phyloP scores from a whole-genome alignment of 2,797 vertebrate species.

The Poeciliopsis gracilis region DNA sequence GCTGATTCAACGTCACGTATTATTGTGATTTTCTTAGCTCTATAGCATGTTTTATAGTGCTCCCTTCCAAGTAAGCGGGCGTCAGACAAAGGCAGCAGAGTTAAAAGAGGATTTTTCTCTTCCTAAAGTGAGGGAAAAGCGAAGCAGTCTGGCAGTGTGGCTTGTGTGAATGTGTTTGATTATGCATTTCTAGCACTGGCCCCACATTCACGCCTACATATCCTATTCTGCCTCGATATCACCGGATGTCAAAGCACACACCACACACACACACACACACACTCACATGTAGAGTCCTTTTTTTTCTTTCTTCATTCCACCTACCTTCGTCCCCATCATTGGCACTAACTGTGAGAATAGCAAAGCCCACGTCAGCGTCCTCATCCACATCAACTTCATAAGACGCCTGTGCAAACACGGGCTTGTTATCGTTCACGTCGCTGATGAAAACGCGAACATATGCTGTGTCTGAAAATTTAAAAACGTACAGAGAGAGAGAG shows the following conservation, averaged over 20 bases:
- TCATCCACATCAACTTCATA: slow-evolving; percentile 88
- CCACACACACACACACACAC: too few relatives aligned
- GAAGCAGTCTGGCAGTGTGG: slow-evolving; percentile 7
- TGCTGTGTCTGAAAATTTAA: slow-evolving; percentile 81
- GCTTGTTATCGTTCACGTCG: slow-evolving; percentile 92
- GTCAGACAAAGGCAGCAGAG: slow-evolving; percentile 20
- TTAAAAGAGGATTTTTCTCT: slow-evolving; percentile 17
- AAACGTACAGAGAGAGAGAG: slow-evolving; percentile 5
- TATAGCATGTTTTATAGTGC: slow-evolving; percentile 9
- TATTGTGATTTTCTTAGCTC: slow-evolving; percentile 8
- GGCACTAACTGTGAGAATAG: slow-evolving; percentile 86
- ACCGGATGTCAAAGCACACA: background rate
- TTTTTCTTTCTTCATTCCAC: slow-evolving; percentile 24
- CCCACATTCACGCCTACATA: slow-evolving; percentile 12
- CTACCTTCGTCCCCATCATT: slow-evolving; percentile 90
- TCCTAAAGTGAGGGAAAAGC: slow-evolving; percentile 15
- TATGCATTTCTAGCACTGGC: slow-evolving; percentile 4
- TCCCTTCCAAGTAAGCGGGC: slow-evolving; percentile 17
- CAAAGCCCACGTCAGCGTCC: slow-evolving; percentile 86
- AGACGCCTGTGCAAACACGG: slow-evolving; percentile 80
- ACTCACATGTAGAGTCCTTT: background rate
- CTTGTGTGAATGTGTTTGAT: background rate
- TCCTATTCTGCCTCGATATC: background rate
- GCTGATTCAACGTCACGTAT: slow-evolving; percentile 21
- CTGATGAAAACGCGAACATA: slow-evolving; percentile 89